Percentiles rank a stretch among this genome's conserved stretches.
Evolutionary conservation across 2,888 invertebrate genomes (phyloP).

Genomic region (Trichacis sp.): DNA sequence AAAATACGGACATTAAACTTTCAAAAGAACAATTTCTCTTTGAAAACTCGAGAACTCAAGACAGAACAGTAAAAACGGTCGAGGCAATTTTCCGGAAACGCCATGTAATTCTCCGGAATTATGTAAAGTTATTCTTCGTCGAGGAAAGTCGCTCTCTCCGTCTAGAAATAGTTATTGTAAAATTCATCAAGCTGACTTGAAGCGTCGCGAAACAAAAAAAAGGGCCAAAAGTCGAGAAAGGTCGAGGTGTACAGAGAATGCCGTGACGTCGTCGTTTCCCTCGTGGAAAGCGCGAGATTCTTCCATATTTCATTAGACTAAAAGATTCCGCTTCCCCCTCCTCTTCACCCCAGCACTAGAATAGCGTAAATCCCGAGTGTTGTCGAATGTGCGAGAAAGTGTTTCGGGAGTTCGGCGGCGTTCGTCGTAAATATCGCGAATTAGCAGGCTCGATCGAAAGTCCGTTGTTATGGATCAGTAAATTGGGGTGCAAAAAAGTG

Average conservation of each 20-base stretch:
- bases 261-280: not conserved
- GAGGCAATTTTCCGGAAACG: too few relatives aligned
- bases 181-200: slow-evolving; percentile 5
- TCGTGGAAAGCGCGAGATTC: slow-evolving; percentile 7
- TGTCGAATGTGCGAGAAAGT: not conserved
- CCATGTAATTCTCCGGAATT: not conserved
- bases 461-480: too few relatives aligned
- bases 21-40: too few relatives aligned
- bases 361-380: not conserved
- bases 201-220: not conserved
- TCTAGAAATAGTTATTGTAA: not conserved
- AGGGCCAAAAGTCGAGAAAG: not conserved
- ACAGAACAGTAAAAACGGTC: too few relatives aligned
- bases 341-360: not conserved
- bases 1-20: too few relatives aligned
- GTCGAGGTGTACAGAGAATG: not conserved
- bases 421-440: too few relatives aligned
- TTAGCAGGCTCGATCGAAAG: too few relatives aligned
- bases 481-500: too few relatives aligned
- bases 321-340: slow-evolving; percentile 22
- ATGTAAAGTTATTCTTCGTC: not conserved
- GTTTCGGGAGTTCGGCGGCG: not conserved
- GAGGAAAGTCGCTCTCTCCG: not conserved
- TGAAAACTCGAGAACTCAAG: too few relatives aligned
- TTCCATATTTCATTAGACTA: slow-evolving; percentile 33